Evolutionary conservation across 2,888 invertebrate genomes (phyloP), one percentile per base, ranked within the genome.

Genomic region (Axea sp.): DNA sequence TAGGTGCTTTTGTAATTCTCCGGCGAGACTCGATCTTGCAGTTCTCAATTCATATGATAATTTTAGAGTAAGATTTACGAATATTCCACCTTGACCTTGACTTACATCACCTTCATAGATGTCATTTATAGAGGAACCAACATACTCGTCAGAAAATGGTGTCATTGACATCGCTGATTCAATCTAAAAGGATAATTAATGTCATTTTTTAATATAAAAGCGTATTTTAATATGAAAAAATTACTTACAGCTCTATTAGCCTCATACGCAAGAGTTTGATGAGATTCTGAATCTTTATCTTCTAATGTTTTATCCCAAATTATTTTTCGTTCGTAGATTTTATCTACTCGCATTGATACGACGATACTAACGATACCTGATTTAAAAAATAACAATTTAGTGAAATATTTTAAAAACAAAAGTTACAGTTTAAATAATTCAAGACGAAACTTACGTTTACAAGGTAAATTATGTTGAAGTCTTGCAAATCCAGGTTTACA

Each of bases 91-190:
- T 73, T 92, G 91, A 0, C 92, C 91, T 76, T 91, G 90, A 45
- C 90, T 90, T 6, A 92, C 89, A 71, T 94, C 93, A 0, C 93
- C 93, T 6, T 91, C 90, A 83, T 94, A 95, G 4, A 96, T 92
- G 7, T 92, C 91, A 84, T 96, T 96, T 0, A 97, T 92, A 53
- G 91, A 90, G 0, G 94, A 92, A 31, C 94, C 93, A 84, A 96
- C 91, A 85, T 95, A 96, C 80, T 95, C 94, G 80, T 95, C 94
- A 0, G 95, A 95, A 83, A 96, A 95, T 0, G 95, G 95, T 0
- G 96, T 96, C 94, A 96, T 95, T 0, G 95, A 94, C 91, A 97
- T 95, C 0, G 96, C 95, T 0, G 96, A 96, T 87, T 96, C 95
- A 83, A 97, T 91, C 96, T 96, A 8, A 47, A 47, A 2, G 14